Evolutionary conservation across 2,797 vertebrate genomes (phyloP).

Genomic region (Acanthiza pusilla): DNA sequence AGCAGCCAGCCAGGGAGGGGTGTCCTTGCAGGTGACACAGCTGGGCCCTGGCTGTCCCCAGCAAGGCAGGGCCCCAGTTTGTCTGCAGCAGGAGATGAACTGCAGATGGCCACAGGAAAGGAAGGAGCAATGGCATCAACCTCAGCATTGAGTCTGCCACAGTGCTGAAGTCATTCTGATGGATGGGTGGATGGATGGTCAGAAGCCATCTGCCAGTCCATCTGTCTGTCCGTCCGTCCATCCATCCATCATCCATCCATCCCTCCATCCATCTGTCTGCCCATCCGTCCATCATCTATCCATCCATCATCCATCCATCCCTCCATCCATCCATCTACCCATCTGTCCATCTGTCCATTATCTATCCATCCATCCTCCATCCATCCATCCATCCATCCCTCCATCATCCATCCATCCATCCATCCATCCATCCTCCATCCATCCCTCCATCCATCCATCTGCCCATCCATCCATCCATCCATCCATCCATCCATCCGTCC

Average conservation of each 20-base stretch:
- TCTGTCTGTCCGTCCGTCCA: neutral
- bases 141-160: fast-evolving
- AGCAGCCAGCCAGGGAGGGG: neutral
- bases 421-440: neutral
- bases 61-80: neutral
- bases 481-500: neutral
- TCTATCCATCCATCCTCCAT: neutral
- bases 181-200: too few relatives aligned
- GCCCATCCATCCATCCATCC: neutral
- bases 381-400: too few relatives aligned
- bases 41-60: neutral
- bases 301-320: too few relatives aligned
- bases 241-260: neutral
- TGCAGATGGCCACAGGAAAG: neutral
- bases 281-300: too few relatives aligned
- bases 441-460: too few relatives aligned
- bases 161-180: neutral
- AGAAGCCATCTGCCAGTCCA: neutral
- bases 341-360: neutral
- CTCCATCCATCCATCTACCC: neutral
- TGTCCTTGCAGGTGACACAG: neutral
- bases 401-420: too few relatives aligned
- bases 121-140: neutral
- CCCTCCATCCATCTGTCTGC: neutral
- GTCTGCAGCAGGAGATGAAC: neutral